Conservation (phyloP, 2,888 invertebrate genomes). For the Drosophila basisetae region DNA sequence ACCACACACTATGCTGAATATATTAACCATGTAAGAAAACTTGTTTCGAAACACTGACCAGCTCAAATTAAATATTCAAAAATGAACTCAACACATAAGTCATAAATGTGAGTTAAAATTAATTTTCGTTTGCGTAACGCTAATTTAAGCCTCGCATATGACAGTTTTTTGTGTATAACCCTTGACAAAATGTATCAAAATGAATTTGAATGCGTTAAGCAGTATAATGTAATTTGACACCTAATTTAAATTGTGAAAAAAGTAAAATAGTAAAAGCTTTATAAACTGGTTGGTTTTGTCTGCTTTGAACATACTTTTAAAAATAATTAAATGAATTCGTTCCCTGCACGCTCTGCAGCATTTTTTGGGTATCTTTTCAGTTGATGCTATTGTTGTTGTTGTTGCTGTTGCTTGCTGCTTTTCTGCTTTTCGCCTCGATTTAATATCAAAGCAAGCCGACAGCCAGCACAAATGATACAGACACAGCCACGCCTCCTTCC, state of each 20-base stretch:
- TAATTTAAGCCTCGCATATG: not conserved
- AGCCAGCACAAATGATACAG: conserved; percentile 62
- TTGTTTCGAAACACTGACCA: conserved; percentile 14
- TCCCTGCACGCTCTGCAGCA: conserved; percentile 50
- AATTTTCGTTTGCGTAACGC: not conserved
- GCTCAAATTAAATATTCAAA: conserved; percentile 23
- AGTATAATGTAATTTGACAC: conserved; percentile 5
- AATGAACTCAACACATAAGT: conserved; percentile 33
- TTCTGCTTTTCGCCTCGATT: conserved; percentile 65
- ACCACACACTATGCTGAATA: conserved; percentile 1
- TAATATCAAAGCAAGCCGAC: conserved; percentile 76
- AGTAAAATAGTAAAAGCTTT: not conserved
- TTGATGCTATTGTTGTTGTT: conserved; percentile 11
- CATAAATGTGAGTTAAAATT: conserved; percentile 27
- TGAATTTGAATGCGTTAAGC: not conserved
- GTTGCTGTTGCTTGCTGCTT: conserved; percentile 3
- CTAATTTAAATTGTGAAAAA: conserved; percentile 3
- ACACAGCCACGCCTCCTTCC: conserved; percentile 39
- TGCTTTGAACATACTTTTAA: conserved; percentile 50
- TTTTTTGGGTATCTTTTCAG: conserved; percentile 38
- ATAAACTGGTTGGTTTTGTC: conserved; percentile 18
- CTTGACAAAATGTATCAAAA: not conserved
- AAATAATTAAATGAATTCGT: conserved; percentile 53
- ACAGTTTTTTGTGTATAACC: not conserved
- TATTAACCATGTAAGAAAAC: conserved; percentile 18